Evolutionary conservation across 2,797 vertebrate species (phyloP).

Genomic region (Scolopax bukidnonensis): DNA sequence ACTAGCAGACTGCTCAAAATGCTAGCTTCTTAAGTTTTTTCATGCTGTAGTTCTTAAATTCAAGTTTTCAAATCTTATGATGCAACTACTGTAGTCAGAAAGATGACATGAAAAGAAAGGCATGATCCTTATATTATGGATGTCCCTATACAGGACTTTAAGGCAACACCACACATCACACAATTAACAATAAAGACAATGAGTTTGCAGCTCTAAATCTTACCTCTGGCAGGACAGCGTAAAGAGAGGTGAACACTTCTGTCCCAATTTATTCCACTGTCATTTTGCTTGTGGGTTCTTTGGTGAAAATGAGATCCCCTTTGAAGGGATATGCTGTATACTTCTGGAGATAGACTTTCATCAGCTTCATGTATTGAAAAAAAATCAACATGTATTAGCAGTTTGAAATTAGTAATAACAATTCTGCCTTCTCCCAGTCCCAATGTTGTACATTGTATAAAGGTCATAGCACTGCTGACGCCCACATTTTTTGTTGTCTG

Average conservation of each 20-base stretch:
- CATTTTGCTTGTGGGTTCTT: not conserved
- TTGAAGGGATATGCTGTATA: not conserved
- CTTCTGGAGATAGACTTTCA: not conserved
- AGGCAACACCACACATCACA: not conserved
- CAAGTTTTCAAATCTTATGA: not conserved
- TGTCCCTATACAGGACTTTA: not conserved
- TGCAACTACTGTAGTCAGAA: not conserved
- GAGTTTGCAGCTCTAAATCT: not conserved
- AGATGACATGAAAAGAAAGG: not conserved
- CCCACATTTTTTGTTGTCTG: not conserved
- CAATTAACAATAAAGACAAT: not conserved
- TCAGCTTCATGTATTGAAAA: not conserved
- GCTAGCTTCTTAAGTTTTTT: not conserved
- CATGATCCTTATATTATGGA: not conserved
- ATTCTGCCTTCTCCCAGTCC: not conserved
- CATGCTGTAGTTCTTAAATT: not conserved
- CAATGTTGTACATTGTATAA: not conserved
- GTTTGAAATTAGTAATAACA: not conserved
- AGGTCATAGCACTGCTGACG: constrained; percentile 6
- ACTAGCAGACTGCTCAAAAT: not conserved
- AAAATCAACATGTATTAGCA: not conserved
- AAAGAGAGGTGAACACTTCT: not conserved
- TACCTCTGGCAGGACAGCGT: not conserved
- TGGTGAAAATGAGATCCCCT: not conserved
- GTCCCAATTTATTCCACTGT: not conserved